Conservation (phyloP, 1,140 invertebrate genomes). For the Listronotus oregonensis region DNA sequence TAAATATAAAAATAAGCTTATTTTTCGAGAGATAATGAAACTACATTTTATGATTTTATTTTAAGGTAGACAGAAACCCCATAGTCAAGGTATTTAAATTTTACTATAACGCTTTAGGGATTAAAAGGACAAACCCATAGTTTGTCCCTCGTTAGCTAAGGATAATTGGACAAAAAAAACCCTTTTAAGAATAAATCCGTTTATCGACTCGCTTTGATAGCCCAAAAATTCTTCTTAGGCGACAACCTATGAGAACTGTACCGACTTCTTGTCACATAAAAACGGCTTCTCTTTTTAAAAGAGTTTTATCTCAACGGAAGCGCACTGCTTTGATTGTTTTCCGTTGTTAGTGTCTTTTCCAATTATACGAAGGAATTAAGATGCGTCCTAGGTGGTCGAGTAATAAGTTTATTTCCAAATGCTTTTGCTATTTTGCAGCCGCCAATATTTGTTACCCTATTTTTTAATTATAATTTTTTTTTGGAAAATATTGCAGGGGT, state of each 20-base stretch:
- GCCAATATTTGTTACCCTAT: no score
- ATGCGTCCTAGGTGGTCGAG: slow-evolving; percentile 9
- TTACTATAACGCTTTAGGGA: neutral
- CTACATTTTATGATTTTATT: no score
- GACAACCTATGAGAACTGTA: neutral
- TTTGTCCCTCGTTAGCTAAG: neutral
- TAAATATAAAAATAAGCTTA: no score
- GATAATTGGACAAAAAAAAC: slow-evolving; percentile 7
- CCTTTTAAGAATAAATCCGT: neutral
- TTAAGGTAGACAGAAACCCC: neutral
- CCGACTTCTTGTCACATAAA: slow-evolving; percentile 6
- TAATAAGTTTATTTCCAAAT: neutral
- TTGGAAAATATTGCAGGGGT: no score
- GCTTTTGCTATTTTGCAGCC: no score
- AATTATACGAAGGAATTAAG: slow-evolving; percentile 16
- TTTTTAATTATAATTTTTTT: no score
- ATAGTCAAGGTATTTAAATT: neutral
- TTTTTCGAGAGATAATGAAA: no score
- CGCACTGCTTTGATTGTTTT: slow-evolving; percentile 10
- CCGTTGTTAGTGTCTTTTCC: slow-evolving; percentile 16
- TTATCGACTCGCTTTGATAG: slow-evolving; percentile 8
- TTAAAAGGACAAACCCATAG: neutral
- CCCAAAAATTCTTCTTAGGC: slow-evolving; percentile 20
- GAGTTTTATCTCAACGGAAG: slow-evolving; percentile 14
- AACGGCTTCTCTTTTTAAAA: slow-evolving; percentile 6